These are phyloP conservation scores for Harpalus rubripes DNA, from an alignment of 2,888 invertebrate genomes.

Conservation along the genomic window DNA sequence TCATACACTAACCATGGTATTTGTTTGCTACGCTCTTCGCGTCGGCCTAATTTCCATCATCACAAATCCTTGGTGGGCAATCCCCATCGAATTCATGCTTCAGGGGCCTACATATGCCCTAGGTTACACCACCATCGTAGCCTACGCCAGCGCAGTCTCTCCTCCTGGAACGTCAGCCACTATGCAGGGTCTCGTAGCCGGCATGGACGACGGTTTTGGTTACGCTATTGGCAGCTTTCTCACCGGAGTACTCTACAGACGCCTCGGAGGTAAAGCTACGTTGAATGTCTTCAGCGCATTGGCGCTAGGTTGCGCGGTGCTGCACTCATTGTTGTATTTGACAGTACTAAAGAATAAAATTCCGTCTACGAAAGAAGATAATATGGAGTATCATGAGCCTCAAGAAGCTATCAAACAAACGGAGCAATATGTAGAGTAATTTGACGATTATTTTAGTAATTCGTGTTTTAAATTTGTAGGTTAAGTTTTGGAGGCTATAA, in stretches of 20 bases:
- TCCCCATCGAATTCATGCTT: constrained; percentile 88
- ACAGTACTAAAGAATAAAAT: constrained; percentile 74
- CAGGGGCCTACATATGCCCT: constrained; percentile 94
- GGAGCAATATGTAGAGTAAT: constrained; percentile 50
- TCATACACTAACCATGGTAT: constrained; percentile 87
- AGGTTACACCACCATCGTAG: constrained; percentile 90
- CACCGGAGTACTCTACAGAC: constrained; percentile 85
- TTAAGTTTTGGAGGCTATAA: not conserved
- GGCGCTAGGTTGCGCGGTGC: constrained; percentile 76
- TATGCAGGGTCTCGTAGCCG: constrained; percentile 91
- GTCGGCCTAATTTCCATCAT: constrained; percentile 88
- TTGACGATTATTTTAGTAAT: not conserved
- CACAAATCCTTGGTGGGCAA: constrained; percentile 89
- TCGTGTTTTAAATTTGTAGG: not conserved
- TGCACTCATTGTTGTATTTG: constrained; percentile 77
- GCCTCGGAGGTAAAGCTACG: constrained; percentile 81
- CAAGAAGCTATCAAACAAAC: constrained; percentile 70
- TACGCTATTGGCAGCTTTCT: constrained; percentile 87
- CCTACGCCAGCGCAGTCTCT: constrained; percentile 80
- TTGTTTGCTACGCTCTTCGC: constrained; percentile 87
- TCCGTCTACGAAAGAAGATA: constrained; percentile 70
- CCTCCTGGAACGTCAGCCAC: constrained; percentile 83
- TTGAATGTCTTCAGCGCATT: constrained; percentile 79
- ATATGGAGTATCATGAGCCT: constrained; percentile 70
- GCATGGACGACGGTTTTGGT: constrained; percentile 93